Conservation (phyloP, 2,888 invertebrate genomes). For the Oeneis ivallda region DNA sequence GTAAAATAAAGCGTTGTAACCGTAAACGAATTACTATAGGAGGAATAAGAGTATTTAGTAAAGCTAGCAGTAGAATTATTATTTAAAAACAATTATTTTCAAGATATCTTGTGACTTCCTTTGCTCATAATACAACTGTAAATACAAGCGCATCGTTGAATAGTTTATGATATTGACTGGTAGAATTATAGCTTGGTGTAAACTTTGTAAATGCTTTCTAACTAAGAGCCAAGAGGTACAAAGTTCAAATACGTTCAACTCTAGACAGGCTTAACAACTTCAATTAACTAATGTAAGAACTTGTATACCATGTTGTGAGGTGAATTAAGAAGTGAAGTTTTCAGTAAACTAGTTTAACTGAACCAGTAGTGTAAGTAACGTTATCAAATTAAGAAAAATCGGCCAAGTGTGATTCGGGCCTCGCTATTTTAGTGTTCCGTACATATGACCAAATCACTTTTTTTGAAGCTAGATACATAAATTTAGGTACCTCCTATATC, state of each 20-base stretch:
- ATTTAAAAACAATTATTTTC: no score
- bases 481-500: no score
- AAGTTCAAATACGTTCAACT: constrained; percentile 9
- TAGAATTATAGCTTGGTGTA: background rate
- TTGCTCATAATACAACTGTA: no score
- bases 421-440: no score
- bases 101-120: no score
- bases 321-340: constrained; percentile 11
- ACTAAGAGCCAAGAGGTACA: constrained; percentile 7
- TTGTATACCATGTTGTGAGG: constrained; percentile 11
- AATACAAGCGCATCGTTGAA: background rate
- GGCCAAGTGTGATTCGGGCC: no score
- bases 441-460: no score
- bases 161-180: background rate
- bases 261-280: constrained; percentile 16
- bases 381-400: background rate
- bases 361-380: background rate
- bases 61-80: no score
- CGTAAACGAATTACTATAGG: no score
- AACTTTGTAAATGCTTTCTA: background rate
- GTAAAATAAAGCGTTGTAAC: no score
- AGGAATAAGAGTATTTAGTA: no score
- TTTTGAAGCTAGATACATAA: no score
- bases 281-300: constrained; percentile 22
- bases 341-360: background rate